Evolutionary conservation across 2,113 vertebrate genomes (phyloP).

Genomic region (Myiozetetes cayanensis): DNA sequence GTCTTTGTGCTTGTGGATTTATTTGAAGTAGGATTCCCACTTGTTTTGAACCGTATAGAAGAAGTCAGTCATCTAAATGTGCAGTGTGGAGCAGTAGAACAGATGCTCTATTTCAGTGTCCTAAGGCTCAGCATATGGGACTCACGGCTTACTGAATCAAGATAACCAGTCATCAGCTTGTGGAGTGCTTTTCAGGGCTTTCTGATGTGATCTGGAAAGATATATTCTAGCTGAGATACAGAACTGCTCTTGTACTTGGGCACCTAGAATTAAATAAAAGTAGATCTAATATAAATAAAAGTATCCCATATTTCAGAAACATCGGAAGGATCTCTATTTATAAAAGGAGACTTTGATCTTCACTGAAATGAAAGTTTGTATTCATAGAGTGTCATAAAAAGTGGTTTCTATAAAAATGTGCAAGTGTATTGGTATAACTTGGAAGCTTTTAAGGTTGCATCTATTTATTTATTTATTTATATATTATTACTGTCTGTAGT

Average conservation of each 20-base stretch:
- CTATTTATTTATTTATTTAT: no score
- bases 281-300: not conserved
- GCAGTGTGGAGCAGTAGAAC: not conserved
- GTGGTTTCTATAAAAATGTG: not conserved
- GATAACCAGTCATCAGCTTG: not conserved
- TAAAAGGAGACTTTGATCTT: not conserved
- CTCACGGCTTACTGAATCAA: not conserved
- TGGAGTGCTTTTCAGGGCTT: not conserved
- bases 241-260: not conserved
- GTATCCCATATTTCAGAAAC: not conserved
- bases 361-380: not conserved
- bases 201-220: not conserved
- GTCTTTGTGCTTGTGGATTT: not conserved
- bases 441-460: not conserved
- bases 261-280: not conserved
- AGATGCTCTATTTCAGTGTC: slow-evolving; percentile 9
- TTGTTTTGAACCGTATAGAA: not conserved
- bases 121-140: not conserved
- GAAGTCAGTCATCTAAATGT: not conserved
- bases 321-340: not conserved
- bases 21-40: not conserved
- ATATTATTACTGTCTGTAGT: not conserved
- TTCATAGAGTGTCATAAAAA: not conserved
- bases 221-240: not conserved
- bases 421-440: not conserved